Conservation (phyloP, 92 coral and sea anemone species). For the Metridium senile region DNA sequence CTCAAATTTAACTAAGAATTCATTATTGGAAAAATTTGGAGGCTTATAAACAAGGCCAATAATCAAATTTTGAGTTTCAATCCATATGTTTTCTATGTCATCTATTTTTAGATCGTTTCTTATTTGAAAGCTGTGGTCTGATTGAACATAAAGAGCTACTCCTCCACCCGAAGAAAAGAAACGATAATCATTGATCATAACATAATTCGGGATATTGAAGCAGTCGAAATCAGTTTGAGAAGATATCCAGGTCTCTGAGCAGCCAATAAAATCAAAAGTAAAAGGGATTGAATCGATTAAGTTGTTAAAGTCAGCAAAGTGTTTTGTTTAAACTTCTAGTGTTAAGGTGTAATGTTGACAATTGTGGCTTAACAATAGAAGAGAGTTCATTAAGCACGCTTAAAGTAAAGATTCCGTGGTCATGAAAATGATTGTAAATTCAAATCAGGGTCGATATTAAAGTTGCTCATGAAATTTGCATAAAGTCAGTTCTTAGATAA, state of each 20-base stretch:
- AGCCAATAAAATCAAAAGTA: slow-evolving; percentile 38
- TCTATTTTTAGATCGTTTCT: slow-evolving; percentile 14
- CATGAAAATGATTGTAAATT: slow-evolving; percentile 27
- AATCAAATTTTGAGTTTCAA: slow-evolving; percentile 35
- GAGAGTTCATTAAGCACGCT: slow-evolving; percentile 18
- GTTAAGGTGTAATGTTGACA: slow-evolving; percentile 34
- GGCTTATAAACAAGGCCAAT: slow-evolving; percentile 51
- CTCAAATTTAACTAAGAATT: too few relatives aligned
- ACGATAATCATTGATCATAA: slow-evolving; percentile 31
- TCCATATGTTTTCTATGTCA: slow-evolving; percentile 29
- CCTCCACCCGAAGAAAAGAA: slow-evolving; percentile 32
- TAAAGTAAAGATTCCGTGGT: slow-evolving; percentile 32
- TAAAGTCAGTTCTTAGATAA: too few relatives aligned
- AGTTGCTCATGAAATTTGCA: slow-evolving; percentile 7
- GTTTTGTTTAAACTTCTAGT: slow-evolving; percentile 42
- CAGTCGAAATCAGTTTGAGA: slow-evolving; percentile 9
- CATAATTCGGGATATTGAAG: slow-evolving; percentile 30
- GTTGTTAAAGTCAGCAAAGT: slow-evolving; percentile 27
- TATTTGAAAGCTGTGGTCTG: slow-evolving; percentile 10
- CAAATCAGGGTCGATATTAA: slow-evolving; percentile 21
- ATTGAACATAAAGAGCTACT: slow-evolving; percentile 31
- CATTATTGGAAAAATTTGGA: slow-evolving; percentile 24
- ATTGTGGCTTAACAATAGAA: slow-evolving; percentile 33
- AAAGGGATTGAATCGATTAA: slow-evolving; percentile 24
- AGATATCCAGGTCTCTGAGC: slow-evolving; percentile 42